Evolutionary conservation across 1,140 invertebrate genomes (phyloP).

Genomic region (Drosophila persimilis): DNA sequence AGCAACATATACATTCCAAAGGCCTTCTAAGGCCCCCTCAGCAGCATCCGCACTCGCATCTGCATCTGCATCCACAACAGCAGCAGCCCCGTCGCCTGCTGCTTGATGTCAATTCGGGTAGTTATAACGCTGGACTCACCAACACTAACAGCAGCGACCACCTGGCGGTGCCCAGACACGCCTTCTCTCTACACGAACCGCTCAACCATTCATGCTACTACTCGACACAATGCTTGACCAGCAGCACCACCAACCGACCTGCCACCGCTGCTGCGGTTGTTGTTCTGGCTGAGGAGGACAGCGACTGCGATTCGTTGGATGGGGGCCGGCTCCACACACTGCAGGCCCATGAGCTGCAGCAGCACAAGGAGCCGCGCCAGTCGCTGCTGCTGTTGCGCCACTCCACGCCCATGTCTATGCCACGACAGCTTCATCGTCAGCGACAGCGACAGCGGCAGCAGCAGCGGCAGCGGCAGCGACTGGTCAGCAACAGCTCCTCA

Average conservation of each 20-base stretch:
- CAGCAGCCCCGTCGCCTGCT: conserved; percentile 65
- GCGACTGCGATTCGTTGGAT: conserved; percentile 59
- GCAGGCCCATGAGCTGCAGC: conserved; percentile 56
- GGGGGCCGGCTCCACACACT: conserved; percentile 49
- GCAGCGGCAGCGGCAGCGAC: conserved; percentile 15
- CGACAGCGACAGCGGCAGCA: conserved; percentile 15
- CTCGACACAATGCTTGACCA: conserved; percentile 61
- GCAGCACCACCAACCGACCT: conserved; percentile 25
- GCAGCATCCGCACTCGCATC: conserved; percentile 8
- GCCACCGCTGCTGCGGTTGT: conserved; percentile 22
- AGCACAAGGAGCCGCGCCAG: conserved; percentile 51
- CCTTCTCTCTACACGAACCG: conserved; percentile 56
- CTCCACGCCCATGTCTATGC: conserved; percentile 53
- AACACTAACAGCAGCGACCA: conserved; percentile 37
- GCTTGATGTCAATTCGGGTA: conserved; percentile 79
- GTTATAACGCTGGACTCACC: conserved; percentile 66
- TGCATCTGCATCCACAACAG: conserved; percentile 29
- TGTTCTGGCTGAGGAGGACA: conserved; percentile 26
- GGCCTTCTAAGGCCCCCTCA: conserved; percentile 61
- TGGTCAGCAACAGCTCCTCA: conserved; percentile 43
- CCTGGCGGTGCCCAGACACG: conserved; percentile 24
- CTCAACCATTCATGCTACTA: conserved; percentile 60
- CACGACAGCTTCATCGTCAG: conserved; percentile 29
- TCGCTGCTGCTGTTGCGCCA: conserved; percentile 50
- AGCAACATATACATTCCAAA: conserved; percentile 72